Evolutionary conservation across 2,797 vertebrate species (phyloP), one percentile per base, ranked within the genome.

Genomic region (Craterocephalus amniculus): DNA sequence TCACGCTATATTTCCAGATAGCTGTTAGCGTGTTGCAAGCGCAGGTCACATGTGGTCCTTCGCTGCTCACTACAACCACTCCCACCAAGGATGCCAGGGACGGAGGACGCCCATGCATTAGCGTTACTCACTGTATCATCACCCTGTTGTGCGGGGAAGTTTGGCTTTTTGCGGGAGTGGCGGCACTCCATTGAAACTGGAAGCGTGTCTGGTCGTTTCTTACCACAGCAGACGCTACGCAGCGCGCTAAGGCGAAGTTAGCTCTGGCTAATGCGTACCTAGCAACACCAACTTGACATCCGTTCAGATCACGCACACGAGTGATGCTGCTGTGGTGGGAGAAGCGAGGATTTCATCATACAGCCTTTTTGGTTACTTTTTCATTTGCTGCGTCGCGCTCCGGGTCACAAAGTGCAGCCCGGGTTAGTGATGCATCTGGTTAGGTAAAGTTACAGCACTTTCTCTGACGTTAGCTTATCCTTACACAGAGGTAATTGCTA

Each of bases 211-310:
- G n/a, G 27, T 6, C 12, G 4, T 20, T 1, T 14, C 18, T 36
- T 29, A 29, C 59, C 12, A 60, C 48, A 63, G 20, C 49, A n/a
- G n/a, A 31, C 52, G 52, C 32, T 52, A 38, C 34, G 43, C 24
- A 52, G 4, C 1, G 6, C 13, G 49, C 24, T 52, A 4, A 12
- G 45, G 51, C 29, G 74, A 81, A 80, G 76, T 84, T 78, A 67
- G 64, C 58, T 2, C 4, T 1, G 4, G 59, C 67, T 22, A 14
- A 32, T 16, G 67, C 63, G 24, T 58, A 73, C 69, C 76, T 70
- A 86, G 85, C 84, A 78, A 83, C 87, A 79, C 20, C 69, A 81
- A 82, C 69, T 78, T 82, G 85, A 88, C 89, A 81, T 87, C 83
- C 79, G 76, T 75, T 83, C 76, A 24, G 74, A 83, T 80, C 86